Percentiles rank a stretch among this genome's conserved stretches.
These are phyloP conservation scores for Drosophila mulleri DNA, from an alignment of 2,888 invertebrate genomes.

Conservation along the genomic window DNA sequence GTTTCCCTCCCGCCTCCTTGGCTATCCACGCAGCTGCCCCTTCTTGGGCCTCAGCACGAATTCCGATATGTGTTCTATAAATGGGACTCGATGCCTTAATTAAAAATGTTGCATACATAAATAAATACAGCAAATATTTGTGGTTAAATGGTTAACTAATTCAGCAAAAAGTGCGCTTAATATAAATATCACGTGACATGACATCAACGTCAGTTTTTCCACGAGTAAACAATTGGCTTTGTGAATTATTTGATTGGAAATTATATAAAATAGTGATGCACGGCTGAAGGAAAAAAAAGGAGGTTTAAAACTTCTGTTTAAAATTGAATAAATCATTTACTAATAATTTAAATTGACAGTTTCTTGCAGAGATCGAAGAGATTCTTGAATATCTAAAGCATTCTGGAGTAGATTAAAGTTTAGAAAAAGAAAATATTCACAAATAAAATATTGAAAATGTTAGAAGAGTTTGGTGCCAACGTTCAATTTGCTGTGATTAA, in stretches of 20 bases:
- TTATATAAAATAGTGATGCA: slow-evolving; percentile 1
- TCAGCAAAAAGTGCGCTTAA: slow-evolving; percentile 19
- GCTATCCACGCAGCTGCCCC: not conserved
- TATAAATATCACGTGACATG: slow-evolving; percentile 20
- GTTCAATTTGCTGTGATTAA: no score
- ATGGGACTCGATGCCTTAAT: slow-evolving; percentile 52
- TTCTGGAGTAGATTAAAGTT: no score
- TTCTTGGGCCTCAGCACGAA: not conserved
- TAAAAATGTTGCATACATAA: slow-evolving; percentile 43
- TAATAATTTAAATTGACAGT: not conserved
- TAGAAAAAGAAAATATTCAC: no score
- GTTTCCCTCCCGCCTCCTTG: slow-evolving; percentile 25
- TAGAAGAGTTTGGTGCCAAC: no score
- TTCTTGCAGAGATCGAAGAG: not conserved
- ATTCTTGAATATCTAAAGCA: not conserved
- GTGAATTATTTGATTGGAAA: slow-evolving; percentile 20
- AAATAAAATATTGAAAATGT: no score
- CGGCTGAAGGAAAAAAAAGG: not conserved
- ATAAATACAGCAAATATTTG: slow-evolving; percentile 55
- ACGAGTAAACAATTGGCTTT: slow-evolving; percentile 31
- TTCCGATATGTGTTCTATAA: slow-evolving; percentile 20
- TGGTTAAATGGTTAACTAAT: slow-evolving; percentile 44
- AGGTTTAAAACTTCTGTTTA: not conserved
- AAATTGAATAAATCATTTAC: not conserved
- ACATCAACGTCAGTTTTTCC: slow-evolving; percentile 23